Base-by-base conservation (phyloP, 2,797 vertebrate species). In the Lindbergichthys nudifrons region DNA sequence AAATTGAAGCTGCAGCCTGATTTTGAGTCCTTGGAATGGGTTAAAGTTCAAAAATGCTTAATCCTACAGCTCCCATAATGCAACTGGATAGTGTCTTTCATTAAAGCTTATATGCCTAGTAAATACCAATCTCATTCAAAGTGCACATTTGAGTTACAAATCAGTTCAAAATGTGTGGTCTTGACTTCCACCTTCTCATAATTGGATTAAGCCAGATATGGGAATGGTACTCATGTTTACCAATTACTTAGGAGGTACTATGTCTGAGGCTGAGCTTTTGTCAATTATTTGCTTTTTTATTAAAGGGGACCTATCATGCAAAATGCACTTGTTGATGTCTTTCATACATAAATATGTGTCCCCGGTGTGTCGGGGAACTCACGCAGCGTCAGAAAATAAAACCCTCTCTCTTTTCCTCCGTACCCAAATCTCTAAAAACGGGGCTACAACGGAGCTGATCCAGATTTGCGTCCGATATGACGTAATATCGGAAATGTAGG, bases 61-160 rank as follows among this genome's bases (percentile, higher is more conserved):
- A 23, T 45, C 16, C 36, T 51, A 14, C n/a, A 68, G 5, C 53
- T 77, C 46, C 50, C 43, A 51, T 26, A 16, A 58, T 64, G 65
- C 45, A 56, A 26, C 42, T 60, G 5, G 7, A 32, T 32, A 18
- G 9, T 7, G 4, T n/a, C 2, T 57, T 57, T 57, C 54, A 39
- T 12, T 39, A 14, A 39, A 59, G 36, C 14, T 11, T 64, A 13
- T 3, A 7, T 30, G 15, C 6, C 4, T 14, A 16, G 14, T 57
- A 39, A 41, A 48, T 48, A 10, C 30, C 18, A 3, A 46, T 6
- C 8, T 64, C 32, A n/a, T 21, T 58, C n/a, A 21, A 23, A 47
- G 43, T 47, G 3, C 39, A 26, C n/a, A 18, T 26, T 13, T 26
- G 36, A 23, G 3, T 23, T 21, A 19, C 16, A 42, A 16, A n/a